Conservation (phyloP, 2,888 invertebrate genomes). For the Ptilodon capucinus region DNA sequence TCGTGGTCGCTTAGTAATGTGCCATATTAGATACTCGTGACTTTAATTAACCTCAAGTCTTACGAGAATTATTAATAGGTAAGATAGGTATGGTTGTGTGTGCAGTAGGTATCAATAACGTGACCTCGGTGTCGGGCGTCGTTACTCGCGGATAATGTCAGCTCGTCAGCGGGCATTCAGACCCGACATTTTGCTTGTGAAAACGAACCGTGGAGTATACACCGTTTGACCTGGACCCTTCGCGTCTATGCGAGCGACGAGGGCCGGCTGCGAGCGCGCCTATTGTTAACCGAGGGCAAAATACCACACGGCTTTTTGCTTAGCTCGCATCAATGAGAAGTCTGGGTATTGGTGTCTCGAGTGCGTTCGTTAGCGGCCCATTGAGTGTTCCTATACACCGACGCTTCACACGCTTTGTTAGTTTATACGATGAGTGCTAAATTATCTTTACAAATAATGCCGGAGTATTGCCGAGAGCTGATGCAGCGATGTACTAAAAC, state of each 20-base stretch:
- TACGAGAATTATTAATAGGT: constrained; percentile 9
- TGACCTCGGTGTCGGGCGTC: constrained; percentile 34
- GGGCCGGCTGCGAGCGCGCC: constrained; percentile 13
- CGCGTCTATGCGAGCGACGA: constrained; percentile 15
- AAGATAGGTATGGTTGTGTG: constrained; percentile 7
- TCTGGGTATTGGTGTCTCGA: constrained; percentile 20
- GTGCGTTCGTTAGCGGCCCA: constrained; percentile 45
- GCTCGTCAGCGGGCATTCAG: constrained; percentile 42
- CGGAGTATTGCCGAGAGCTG: constrained; percentile 7
- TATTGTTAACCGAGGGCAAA: constrained; percentile 29
- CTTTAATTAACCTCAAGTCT: constrained; percentile 11
- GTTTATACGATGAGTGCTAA: constrained; percentile 30
- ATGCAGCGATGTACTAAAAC: constrained; percentile 16
- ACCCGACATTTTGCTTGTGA: constrained; percentile 31
- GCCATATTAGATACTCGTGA: constrained; percentile 3
- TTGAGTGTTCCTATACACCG: constrained; percentile 34
- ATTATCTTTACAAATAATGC: constrained; percentile 30
- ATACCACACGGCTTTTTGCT: constrained; percentile 27
- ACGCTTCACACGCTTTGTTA: constrained; percentile 36
- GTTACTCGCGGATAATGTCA: constrained; percentile 35
- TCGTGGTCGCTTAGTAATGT: constrained; percentile 19
- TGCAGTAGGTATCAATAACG: constrained; percentile 26
- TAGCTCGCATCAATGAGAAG: constrained; percentile 21
- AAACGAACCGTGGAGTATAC: constrained; percentile 20
- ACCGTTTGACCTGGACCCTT: constrained; percentile 26